phyloP scores from a whole-genome alignment of 2,888 invertebrate species.

The Zeuzera pyrina region DNA sequence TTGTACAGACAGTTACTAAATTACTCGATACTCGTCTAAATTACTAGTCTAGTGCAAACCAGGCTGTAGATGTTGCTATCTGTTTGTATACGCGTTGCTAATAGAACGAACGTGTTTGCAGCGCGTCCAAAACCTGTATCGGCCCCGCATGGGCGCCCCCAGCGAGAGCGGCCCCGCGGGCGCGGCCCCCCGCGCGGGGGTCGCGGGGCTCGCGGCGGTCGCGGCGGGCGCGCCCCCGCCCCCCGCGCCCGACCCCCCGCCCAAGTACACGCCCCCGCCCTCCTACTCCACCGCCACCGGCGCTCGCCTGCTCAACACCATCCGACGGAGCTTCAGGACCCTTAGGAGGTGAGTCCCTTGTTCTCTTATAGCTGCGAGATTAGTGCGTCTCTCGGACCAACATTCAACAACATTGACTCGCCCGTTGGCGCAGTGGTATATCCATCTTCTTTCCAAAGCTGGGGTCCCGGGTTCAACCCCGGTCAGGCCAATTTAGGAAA shows the following conservation, averaged over 20 bases:
- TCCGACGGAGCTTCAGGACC: constrained; percentile 84
- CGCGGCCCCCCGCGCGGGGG: constrained; percentile 13
- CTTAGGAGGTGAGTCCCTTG: constrained; percentile 47
- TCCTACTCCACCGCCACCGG: constrained; percentile 94
- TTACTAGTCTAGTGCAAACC: no score
- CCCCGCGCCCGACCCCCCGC: constrained; percentile 80
- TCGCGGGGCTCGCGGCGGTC: constrained; percentile 33
- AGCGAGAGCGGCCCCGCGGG: constrained; percentile 23
- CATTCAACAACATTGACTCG: no score
- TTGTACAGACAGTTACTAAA: no score
- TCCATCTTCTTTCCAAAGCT: no score
- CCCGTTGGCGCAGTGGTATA: no score
- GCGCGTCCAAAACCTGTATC: constrained; percentile 88
- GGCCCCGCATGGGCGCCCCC: constrained; percentile 76
- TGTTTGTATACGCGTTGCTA: no score
- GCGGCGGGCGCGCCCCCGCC: constrained; percentile 15
- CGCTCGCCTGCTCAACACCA: constrained; percentile 84
- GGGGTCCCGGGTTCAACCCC: no score
- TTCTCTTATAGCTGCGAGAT: not conserved
- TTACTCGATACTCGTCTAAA: no score
- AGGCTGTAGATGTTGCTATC: no score
- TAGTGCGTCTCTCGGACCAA: no score
- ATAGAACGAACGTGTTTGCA: no score
- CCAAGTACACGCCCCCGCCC: constrained; percentile 94
- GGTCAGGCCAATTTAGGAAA: no score